Conservation (phyloP, 2,113 vertebrate species). For the Zosterops lateralis region DNA sequence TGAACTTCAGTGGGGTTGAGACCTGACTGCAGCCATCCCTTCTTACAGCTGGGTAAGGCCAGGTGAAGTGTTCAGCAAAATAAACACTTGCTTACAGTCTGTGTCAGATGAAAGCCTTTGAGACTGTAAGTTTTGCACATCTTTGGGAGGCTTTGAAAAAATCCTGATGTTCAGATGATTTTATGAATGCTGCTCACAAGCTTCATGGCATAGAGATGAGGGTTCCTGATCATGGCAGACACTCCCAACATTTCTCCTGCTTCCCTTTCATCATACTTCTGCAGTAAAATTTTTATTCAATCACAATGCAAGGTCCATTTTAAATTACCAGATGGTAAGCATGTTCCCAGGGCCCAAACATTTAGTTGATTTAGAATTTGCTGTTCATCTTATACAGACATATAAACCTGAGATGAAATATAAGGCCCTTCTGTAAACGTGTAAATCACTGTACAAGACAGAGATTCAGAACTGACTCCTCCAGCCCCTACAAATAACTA, state of each 20-base stretch:
- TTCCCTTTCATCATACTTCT: not conserved
- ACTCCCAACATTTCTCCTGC: not conserved
- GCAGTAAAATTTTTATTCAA: not conserved
- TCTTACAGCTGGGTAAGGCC: not conserved
- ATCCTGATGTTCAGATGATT: not conserved
- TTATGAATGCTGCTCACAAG: not conserved
- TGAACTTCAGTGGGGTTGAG: not conserved
- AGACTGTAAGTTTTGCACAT: not conserved
- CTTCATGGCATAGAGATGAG: not conserved
- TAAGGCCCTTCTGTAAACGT: not conserved
- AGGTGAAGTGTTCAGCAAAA: not conserved
- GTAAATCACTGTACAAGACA: not conserved
- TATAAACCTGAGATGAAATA: not conserved
- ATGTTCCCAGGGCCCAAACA: not conserved
- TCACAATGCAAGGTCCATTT: not conserved
- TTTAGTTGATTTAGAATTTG: not conserved
- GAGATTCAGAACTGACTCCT: not conserved
- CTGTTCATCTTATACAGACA: not conserved
- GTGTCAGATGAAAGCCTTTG: not conserved
- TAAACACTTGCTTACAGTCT: not conserved
- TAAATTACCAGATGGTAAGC: not conserved
- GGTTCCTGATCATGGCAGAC: rapidly evolving
- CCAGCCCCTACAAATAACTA: not conserved
- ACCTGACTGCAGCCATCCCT: not conserved
- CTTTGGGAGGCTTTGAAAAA: not conserved